Percentiles rank a stretch among this genome's conserved stretches.
These are phyloP conservation scores for Periparus ater DNA, from an alignment of 2,797 vertebrate species.

Conservation along the genomic window DNA sequence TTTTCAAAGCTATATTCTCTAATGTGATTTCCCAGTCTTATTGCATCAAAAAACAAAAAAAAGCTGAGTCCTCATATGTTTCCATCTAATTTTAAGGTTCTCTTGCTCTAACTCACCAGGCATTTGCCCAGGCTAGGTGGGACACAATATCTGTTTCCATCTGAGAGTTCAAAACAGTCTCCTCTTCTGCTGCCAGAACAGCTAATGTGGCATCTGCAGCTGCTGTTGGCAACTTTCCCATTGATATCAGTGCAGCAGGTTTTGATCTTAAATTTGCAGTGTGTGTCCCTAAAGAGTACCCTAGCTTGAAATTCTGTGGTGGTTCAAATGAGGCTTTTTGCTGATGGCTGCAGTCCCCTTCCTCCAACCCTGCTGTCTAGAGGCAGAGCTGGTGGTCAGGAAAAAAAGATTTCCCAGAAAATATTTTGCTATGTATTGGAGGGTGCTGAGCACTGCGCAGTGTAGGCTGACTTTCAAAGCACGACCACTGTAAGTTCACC, in stretches of 20 bases:
- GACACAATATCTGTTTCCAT: neutral
- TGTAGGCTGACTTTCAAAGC: neutral
- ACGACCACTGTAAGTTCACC: neutral
- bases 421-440: neutral
- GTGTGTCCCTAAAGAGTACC: neutral
- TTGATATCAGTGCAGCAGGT: neutral
- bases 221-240: neutral
- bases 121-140: neutral
- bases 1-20: neutral
- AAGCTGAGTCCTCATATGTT: neutral
- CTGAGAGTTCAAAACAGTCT: neutral
- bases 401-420: neutral
- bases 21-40: neutral
- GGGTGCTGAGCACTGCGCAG: neutral
- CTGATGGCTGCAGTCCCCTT: neutral
- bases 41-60: neutral
- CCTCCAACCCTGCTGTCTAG: neutral
- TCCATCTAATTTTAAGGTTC: neutral
- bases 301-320: neutral
- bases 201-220: neutral
- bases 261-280: constrained; percentile 25
- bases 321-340: neutral
- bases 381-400: neutral
- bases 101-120: neutral
- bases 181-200: neutral